Percentiles rank a stretch among this genome's conserved stretches.
These are phyloP conservation scores for Coreius guichenoti DNA, from an alignment of 2,797 vertebrate genomes.

Conservation along the genomic window DNA sequence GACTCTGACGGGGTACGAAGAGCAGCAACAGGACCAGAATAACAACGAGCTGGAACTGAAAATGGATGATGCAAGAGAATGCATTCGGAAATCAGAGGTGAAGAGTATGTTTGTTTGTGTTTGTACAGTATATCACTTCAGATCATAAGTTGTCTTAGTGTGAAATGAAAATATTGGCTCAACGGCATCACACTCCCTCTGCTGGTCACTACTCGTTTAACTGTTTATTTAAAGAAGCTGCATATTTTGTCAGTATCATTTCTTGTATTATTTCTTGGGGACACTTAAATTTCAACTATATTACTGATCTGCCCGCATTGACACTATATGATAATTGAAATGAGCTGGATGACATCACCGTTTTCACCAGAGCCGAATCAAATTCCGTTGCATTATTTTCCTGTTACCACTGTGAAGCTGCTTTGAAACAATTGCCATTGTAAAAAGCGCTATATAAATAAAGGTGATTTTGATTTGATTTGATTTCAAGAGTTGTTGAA, in stretches of 20 bases:
- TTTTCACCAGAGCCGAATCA: too few species aligned
- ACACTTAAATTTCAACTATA: too few species aligned
- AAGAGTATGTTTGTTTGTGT: constrained; percentile 20
- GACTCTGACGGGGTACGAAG: constrained; percentile 87
- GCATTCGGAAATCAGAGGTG: constrained; percentile 92
- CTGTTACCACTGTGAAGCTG: too few species aligned
- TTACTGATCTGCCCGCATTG: too few species aligned
- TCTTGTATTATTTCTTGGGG: too few species aligned
- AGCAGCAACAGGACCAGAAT: constrained; percentile 81
- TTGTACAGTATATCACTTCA: background rate
- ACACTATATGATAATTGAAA: too few species aligned
- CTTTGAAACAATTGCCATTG: too few species aligned
- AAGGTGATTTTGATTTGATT: too few species aligned
- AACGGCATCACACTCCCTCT: background rate
- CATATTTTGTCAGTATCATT: background rate
- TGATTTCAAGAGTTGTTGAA: background rate
- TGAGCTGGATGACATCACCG: too few species aligned
- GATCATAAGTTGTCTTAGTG: background rate
- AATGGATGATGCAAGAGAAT: constrained; percentile 89
- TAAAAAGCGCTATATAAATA: too few species aligned
- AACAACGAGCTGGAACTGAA: constrained; percentile 88
- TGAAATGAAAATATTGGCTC: background rate
- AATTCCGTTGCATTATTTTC: too few species aligned
- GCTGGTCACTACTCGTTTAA: background rate
- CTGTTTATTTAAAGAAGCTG: background rate